These are phyloP conservation scores for Coregonus suidteri DNA, from an alignment of 2,797 vertebrate genomes.

Conservation along the genomic window DNA sequence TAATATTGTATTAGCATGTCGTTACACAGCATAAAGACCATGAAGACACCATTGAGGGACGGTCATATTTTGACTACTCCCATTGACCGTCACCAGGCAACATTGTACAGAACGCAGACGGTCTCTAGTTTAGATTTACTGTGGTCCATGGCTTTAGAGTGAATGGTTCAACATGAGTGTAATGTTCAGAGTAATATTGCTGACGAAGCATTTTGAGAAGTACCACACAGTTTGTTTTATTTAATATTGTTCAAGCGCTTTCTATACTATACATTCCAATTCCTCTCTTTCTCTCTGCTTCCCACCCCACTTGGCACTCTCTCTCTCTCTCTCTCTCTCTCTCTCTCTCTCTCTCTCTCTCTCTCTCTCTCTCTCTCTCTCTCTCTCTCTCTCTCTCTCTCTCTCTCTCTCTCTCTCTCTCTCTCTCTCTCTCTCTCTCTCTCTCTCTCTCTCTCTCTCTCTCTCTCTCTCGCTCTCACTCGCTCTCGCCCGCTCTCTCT, in stretches of 20 bases:
- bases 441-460: conserved; percentile 6
- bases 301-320: no score
- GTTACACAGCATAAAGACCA: conserved; percentile 6
- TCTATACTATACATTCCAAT: conserved; percentile 23
- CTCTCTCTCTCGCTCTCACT: conserved; percentile 26
- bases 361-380: conserved; percentile 33
- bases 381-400: background rate
- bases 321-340: background rate
- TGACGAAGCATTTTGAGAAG: conserved; percentile 2
- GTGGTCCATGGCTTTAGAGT: background rate
- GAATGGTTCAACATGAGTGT: conserved; percentile 14
- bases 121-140: background rate
- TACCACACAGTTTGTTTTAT: conserved; percentile 12
- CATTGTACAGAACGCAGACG: background rate
- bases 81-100: background rate
- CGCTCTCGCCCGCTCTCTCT: conserved; percentile 3
- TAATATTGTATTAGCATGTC: background rate
- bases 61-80: background rate
- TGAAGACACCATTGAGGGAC: background rate
- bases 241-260: conserved; percentile 10
- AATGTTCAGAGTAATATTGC: conserved; percentile 4
- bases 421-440: background rate
- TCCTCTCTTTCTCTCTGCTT: background rate
- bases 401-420: conserved; percentile 6
- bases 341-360: conserved; percentile 15